A percentile compares a stretch with the other conserved stretches of the same genome.
Evolutionary conservation across 2,888 invertebrate species (phyloP).

Genomic region (Eledone cirrhosa): DNA sequence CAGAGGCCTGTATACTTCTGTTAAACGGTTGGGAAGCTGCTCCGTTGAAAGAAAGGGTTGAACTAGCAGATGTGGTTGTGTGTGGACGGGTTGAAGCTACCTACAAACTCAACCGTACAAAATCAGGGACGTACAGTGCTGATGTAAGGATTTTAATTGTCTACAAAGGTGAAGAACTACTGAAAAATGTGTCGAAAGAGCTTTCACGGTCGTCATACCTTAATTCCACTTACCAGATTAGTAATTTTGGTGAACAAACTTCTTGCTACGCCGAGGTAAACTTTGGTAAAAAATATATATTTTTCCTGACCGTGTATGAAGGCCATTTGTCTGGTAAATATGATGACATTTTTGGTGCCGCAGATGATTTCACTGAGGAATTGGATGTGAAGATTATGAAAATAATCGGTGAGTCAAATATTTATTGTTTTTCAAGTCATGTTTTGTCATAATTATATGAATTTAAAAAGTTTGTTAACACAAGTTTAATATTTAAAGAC

Average conservation of each 20-base stretch:
- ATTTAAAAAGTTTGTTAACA: too few relatives aligned
- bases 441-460: too few relatives aligned
- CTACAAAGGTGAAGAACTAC: conserved; percentile 46
- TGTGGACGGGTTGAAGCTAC: conserved; percentile 48
- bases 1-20: conserved; percentile 55
- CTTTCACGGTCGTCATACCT: not conserved
- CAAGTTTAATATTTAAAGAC: too few relatives aligned
- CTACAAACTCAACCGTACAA: conserved; percentile 51
- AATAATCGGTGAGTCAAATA: conserved; percentile 54
- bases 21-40: conserved; percentile 64
- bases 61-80: conserved; percentile 55
- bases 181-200: conserved; percentile 39
- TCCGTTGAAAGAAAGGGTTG: conserved; percentile 53
- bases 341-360: conserved; percentile 65
- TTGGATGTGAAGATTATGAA: conserved; percentile 54
- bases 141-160: conserved; percentile 52
- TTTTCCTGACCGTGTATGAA: conserved; percentile 60
- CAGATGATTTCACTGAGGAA: conserved; percentile 47
- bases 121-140: conserved; percentile 56
- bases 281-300: conserved; percentile 56
- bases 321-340: conserved; percentile 62
- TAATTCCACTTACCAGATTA: conserved; percentile 51
- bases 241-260: conserved; percentile 63
- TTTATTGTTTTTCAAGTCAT: too few relatives aligned
- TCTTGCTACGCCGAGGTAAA: conserved; percentile 63